A percentile compares a stretch with the other conserved stretches of the same genome.
These are phyloP conservation scores for Alces alces DNA, from an alignment of 2,113 vertebrate species.

Conservation along the genomic window DNA sequence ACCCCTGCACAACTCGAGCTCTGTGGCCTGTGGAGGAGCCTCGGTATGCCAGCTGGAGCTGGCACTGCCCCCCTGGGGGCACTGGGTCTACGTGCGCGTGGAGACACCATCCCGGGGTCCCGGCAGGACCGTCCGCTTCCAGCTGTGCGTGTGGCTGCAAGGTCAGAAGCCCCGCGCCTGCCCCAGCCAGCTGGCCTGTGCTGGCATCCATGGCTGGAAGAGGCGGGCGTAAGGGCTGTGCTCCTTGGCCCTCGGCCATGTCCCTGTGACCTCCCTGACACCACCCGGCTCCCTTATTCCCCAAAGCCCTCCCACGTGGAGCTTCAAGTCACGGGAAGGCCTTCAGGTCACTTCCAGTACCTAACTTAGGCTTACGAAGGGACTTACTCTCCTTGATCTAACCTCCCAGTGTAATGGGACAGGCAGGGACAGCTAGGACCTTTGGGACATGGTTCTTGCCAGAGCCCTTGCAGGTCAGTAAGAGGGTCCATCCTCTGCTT, in stretches of 20 bases:
- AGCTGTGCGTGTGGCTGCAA: slow-evolving; percentile 90
- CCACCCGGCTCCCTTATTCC: background rate
- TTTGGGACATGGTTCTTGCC: background rate
- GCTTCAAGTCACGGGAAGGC: background rate
- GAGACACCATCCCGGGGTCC: slow-evolving; percentile 85
- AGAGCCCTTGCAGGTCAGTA: background rate
- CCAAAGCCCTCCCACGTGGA: background rate
- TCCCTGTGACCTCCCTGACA: background rate
- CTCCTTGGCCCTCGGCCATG: background rate
- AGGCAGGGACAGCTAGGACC: background rate
- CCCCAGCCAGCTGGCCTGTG: background rate
- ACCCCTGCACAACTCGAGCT: slow-evolving; percentile 94
- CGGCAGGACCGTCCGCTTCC: slow-evolving; percentile 86
- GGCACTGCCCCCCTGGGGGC: slow-evolving; percentile 91
- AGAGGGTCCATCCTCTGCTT: background rate
- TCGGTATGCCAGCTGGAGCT: slow-evolving; percentile 87
- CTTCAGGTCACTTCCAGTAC: background rate
- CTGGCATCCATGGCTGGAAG: background rate
- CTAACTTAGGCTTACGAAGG: background rate
- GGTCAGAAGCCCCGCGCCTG: slow-evolving; percentile 81
- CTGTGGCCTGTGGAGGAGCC: slow-evolving; percentile 87
- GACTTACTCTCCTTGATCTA: slow-evolving; percentile 9
- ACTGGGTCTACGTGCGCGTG: slow-evolving; percentile 97
- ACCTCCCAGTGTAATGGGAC: background rate
- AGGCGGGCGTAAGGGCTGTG: background rate